A percentile compares a stretch with the other conserved stretches of the same genome.
Conservation (phyloP, 2,113 vertebrate species). For the Steatornis caripensis region DNA sequence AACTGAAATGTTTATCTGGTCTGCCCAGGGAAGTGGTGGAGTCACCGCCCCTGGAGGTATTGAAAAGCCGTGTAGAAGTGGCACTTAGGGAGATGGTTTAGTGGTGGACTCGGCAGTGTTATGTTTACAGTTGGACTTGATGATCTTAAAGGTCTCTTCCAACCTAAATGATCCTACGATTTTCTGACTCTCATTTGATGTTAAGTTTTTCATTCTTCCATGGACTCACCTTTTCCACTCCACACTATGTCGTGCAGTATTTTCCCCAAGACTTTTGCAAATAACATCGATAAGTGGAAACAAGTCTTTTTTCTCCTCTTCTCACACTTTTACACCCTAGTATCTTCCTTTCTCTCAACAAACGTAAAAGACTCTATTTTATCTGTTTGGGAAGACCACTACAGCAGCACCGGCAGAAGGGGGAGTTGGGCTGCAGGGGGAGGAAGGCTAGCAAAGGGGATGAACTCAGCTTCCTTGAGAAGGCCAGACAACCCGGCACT, state of each 20-base stretch:
- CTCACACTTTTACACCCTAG: background rate
- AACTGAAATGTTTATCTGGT: too few species aligned
- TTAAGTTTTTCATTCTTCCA: background rate
- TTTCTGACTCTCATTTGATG: background rate
- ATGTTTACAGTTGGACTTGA: fast-evolving
- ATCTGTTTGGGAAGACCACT: background rate
- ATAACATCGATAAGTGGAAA: background rate
- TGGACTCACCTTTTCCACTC: background rate
- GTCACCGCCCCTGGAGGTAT: background rate
- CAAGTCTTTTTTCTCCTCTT: background rate
- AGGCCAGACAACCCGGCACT: background rate
- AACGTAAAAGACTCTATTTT: background rate
- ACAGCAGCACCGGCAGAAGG: background rate
- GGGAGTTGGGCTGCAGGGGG: background rate
- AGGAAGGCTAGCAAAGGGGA: background rate
- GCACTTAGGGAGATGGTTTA: background rate
- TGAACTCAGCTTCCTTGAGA: background rate
- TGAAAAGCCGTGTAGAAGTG: background rate
- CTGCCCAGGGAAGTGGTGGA: background rate
- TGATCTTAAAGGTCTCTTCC: background rate
- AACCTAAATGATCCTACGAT: background rate
- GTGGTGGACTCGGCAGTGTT: background rate
- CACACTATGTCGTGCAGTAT: background rate
- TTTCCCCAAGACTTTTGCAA: background rate
- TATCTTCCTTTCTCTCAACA: background rate